Percentiles rank a stretch among this genome's conserved stretches.
Evolutionary conservation across 2,113 vertebrate species (phyloP).

Genomic region (Cervus canadensis): DNA sequence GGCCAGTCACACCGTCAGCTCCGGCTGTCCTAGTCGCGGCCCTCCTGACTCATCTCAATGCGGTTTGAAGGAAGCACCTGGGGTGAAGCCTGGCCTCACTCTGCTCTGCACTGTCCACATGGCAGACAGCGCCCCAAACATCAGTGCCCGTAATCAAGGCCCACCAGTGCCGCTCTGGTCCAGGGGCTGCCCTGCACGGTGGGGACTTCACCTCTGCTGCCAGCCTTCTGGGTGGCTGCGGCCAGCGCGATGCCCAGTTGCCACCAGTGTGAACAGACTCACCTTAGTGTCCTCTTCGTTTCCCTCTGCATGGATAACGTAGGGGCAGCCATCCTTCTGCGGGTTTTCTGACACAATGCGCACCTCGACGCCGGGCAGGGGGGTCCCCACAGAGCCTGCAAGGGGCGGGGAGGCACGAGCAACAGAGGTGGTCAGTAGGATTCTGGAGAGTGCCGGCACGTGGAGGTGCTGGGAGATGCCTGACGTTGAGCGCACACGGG

Average conservation of each 20-base stretch:
- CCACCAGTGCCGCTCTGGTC: not conserved
- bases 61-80: fast-evolving
- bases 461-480: not conserved
- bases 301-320: slow-evolving; percentile 83
- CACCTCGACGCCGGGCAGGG: slow-evolving; percentile 88
- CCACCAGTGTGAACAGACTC: not conserved
- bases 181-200: not conserved
- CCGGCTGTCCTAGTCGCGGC: not conserved
- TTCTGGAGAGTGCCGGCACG: fast-evolving
- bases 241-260: fast-evolving
- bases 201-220: not conserved
- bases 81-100: not conserved
- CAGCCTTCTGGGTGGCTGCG: too few relatives aligned
- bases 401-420: not conserved
- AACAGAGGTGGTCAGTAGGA: not conserved
- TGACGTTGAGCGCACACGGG: fast-evolving
- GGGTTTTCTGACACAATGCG: slow-evolving; percentile 83
- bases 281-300: slow-evolving; percentile 83
- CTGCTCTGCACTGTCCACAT: not conserved
- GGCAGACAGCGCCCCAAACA: not conserved
- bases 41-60: fast-evolving
- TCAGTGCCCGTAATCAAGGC: not conserved
- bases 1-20: not conserved
- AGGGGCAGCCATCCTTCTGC: slow-evolving; percentile 22
- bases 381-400: slow-evolving; percentile 92